Evolutionary conservation across 2,113 vertebrate species (phyloP), one percentile per base, ranked within the genome.

Genomic region (Rhinopomastus cyanomelas): DNA sequence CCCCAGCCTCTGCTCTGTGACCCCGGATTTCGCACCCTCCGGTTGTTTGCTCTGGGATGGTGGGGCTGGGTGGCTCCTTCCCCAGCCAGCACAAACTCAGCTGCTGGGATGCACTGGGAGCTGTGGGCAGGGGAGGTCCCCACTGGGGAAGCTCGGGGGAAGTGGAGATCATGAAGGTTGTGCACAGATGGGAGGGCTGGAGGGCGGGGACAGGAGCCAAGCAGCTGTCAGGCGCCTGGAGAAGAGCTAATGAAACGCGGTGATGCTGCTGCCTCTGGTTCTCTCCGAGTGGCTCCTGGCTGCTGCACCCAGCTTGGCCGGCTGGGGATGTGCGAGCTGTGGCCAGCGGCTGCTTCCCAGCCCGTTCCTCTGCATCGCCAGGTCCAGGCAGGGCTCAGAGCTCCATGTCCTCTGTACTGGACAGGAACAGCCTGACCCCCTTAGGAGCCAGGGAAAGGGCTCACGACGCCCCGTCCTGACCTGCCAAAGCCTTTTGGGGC

Each of bases 201-300:
- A 89, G 65, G 90, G 48, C 62, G 86, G 82, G 79, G 53, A 89
- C 7, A 73, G 8, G 65, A 86, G 74, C 71, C 93, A 81, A 82
- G 73, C 2, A 1, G 29, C 79, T 91, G 92, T 55, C 90, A 88
- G 76, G 84, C 14, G 0, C 52, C 37, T 7, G 29, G 71, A 81
- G 88, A 83, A 60, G 83, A 84, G 86, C 57, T 90, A 44, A 88
- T 79, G 39, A 61, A 72, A 29, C 49, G 42, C 62, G 53, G 44
- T 4, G 49, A 18, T 1, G n/a, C 7, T 66, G 64, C 42, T 60
- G 39, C 39, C 39, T 42, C 39, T 86, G 10, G 46, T 62, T 25
- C 51, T 42, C 42, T 56, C 21, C 23, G 4, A 7, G 68, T 4
- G 11, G 12, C 80, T 74, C 15, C 0, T 14, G 25, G 68, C 67